A percentile compares a stretch with the other conserved stretches of the same genome.
These are phyloP conservation scores for Oxygymnocypris stewartii DNA, from an alignment of 2,113 vertebrate genomes.

Conservation along the genomic window DNA sequence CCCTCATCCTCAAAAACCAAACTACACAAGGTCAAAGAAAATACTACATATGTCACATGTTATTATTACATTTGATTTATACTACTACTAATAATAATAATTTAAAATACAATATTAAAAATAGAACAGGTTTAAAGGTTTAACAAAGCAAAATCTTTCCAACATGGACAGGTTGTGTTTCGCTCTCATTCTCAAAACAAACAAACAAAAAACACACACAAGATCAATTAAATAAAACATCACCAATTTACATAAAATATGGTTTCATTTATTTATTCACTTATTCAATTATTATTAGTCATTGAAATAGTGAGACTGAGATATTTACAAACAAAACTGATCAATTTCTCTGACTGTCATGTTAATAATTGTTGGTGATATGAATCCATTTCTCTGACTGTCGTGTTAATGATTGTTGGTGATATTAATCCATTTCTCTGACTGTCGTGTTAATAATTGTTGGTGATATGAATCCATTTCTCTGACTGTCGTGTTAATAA, in stretches of 20 bases:
- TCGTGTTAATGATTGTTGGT: too few relatives aligned
- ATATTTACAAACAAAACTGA: not conserved
- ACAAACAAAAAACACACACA: not conserved
- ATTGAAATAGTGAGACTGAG: not conserved
- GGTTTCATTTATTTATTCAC: not conserved
- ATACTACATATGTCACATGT: too few relatives aligned
- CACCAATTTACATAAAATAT: not conserved
- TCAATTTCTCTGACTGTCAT: not conserved
- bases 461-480: too few relatives aligned
- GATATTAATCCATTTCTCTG: too few relatives aligned
- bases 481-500: too few relatives aligned
- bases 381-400: too few relatives aligned
- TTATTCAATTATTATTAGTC: not conserved
- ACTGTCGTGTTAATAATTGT: too few relatives aligned
- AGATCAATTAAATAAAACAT: not conserved
- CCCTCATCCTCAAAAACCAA: not conserved
- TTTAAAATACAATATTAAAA: not conserved
- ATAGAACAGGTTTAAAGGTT: not conserved
- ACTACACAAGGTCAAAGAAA: not conserved
- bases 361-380: not conserved
- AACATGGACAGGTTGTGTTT: too few relatives aligned
- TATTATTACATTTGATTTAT: too few relatives aligned
- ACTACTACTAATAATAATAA: too few relatives aligned
- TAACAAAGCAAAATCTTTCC: too few relatives aligned
- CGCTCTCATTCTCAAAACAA: not conserved